Evolutionary conservation across 2,888 invertebrate species (phyloP), one percentile per base, ranked within the genome.

Genomic region (Tiliacea citrago): DNA sequence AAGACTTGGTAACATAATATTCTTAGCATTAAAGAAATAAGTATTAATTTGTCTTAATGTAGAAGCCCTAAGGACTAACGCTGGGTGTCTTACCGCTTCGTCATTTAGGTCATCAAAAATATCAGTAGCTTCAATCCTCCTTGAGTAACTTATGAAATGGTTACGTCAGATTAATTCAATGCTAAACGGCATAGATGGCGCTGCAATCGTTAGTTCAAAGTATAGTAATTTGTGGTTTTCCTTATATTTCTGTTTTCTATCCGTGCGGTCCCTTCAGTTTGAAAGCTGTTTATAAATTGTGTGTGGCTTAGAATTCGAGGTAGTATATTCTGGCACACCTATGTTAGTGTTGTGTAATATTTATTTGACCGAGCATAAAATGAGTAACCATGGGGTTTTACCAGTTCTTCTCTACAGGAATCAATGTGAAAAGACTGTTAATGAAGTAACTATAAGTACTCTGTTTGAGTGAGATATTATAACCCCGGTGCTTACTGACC

Each of bases 51-150:
- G 1, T 49, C 24, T 55, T 35, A 24, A 55, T n/a, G 68, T 55
- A 65, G 49, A 51, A 61, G 12, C 65, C 60, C 68, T 77, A 68
- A 61, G 69, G 70, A 69, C 61, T 53, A 55, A 42, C 18, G 60
- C 42, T 13, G 62, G 58, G 72, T 69, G 53, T 60, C 51, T 72
- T 47, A 53, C n/a, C 1, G 24, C 35, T 82, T 69, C 61, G 75
- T 82, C 83, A 83, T 83, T 79, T 79, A 82, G 83, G 83, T 69
- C 83, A 82, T 75, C 82, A 71, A 75, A 82, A 82, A 66, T 68
- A 76, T 69, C 66, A 69, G 42, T 58, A 73, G 57, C 39, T 61
- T 18, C 51, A 76, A 68, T 63, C 72, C 63, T 57, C 35, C n/a
- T 58, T 83, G 83, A 79, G 49, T 83, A 68, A 81, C 10, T 45